Conservation (phyloP, 2,888 invertebrate genomes). For the Zelleria hepariella region DNA sequence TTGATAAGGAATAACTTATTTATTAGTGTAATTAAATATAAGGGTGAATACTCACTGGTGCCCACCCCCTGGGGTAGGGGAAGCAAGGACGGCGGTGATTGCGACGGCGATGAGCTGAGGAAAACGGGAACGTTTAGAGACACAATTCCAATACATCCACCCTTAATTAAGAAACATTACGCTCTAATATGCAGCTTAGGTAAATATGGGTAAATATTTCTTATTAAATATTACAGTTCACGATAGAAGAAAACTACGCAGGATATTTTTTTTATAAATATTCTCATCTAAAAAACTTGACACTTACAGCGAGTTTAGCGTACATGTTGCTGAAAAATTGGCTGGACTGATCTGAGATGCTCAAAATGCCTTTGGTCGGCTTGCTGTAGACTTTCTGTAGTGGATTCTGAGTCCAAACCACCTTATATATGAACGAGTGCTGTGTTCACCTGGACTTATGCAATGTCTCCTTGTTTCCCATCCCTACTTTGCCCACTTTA, state of each 20-base stretch:
- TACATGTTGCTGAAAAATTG: constrained; percentile 52
- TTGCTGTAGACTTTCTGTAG: constrained; percentile 44
- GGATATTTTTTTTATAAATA: background rate
- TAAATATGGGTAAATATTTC: too few relatives aligned
- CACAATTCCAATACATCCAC: background rate
- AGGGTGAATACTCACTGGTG: constrained; percentile 45
- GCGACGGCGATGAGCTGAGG: constrained; percentile 51
- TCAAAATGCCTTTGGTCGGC: constrained; percentile 43
- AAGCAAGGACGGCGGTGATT: constrained; percentile 43
- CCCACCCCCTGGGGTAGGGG: constrained; percentile 52
- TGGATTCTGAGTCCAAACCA: constrained; percentile 27
- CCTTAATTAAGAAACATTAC: too few relatives aligned
- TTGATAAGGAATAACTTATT: too few relatives aligned
- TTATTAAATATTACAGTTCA: too few relatives aligned
- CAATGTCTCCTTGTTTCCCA: constrained; percentile 54
- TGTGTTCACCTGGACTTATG: constrained; percentile 3
- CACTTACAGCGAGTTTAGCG: constrained; percentile 67
- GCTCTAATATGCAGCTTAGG: too few relatives aligned
- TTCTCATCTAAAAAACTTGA: background rate
- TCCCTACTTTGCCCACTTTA: constrained; percentile 48
- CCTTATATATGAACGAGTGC: constrained; percentile 40
- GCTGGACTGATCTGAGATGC: constrained; percentile 55
- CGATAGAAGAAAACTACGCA: too few relatives aligned
- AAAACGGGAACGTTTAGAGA: background rate
- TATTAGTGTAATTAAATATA: background rate